phyloP scores from a whole-genome alignment of 1,140 invertebrate genomes.

The Bombus terrestris region DNA sequence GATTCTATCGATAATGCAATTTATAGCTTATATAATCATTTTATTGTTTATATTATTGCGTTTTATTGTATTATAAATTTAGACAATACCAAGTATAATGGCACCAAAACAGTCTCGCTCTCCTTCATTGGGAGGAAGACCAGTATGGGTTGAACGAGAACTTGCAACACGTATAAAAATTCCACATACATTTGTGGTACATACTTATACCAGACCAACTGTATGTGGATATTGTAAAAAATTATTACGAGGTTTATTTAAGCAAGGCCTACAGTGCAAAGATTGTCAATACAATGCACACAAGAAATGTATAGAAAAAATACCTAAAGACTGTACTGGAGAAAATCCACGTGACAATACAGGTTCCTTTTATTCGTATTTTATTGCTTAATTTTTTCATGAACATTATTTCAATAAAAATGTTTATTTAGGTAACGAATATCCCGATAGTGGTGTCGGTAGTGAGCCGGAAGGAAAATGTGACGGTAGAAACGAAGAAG shows the following conservation, averaged over 20 bases:
- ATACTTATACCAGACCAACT: conserved; percentile 97
- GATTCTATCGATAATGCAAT: conserved; percentile 32
- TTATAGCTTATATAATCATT: background rate
- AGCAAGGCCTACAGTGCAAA: conserved; percentile 98
- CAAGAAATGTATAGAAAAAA: conserved; percentile 97
- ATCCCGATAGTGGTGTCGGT: conserved; percentile 86
- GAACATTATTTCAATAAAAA: background rate
- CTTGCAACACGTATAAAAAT: conserved; percentile 90
- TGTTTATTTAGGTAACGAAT: conserved; percentile 80
- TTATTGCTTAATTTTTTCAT: conserved; percentile 23
- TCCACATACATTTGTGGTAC: conserved; percentile 95
- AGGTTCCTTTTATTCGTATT: conserved; percentile 72
- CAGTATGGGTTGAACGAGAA: conserved; percentile 89
- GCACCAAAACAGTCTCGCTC: conserved; percentile 85
- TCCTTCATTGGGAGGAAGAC: conserved; percentile 89
- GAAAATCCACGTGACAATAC: conserved; percentile 86
- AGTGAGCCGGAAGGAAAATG: conserved; percentile 85
- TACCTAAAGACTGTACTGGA: conserved; percentile 97
- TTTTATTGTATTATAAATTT: background rate
- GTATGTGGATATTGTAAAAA: conserved; percentile 98
- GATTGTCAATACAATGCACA: conserved; percentile 99
- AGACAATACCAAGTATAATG: conserved; percentile 79
- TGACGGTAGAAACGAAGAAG: conserved; percentile 83
- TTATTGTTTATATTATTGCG: background rate
- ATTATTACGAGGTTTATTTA: conserved; percentile 96